Base-by-base conservation (phyloP, 2,113 vertebrate genomes). In the Lanius collurio region DNA sequence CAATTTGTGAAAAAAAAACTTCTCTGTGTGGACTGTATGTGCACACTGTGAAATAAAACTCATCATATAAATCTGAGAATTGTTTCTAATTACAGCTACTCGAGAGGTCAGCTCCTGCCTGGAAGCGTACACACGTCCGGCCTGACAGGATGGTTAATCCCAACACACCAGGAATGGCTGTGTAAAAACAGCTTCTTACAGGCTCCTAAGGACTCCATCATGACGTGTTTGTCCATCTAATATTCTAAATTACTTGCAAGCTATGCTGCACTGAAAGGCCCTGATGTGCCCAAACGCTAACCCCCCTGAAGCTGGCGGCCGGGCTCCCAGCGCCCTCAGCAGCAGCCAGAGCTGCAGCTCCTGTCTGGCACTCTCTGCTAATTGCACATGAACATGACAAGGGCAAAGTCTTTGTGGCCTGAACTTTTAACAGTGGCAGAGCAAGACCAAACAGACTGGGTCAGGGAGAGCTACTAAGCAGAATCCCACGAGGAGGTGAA, bases 91-190 rank as follows among this genome's bases (percentile, higher is more conserved):
- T 95, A 75, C 92, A 60, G 81, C 73, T 87, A n/a, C 67, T 17
- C 89, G 65, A 94, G 88, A 95, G 83, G 96, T 80, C 79, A 95
- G 73, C 39, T 92, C 87, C 76, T 50, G 86, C 83, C 96, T 95
- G 59, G 77, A 83, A 80, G 84, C 26, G 15, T 74, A 89, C 74
- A 90, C 96, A 93, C 4, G 17, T 44, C 74, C 56, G 73, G 31
- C 14, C 76, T 94, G 96, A 97, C 91, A 97, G 80, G 80, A 78
- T 15, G 3, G 81, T 94, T 96, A 83, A 96, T 97, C 79, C 49
- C 91, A 77, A 9, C 89, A 39, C 83, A 56, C 95, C 95, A 94
- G 87, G 77, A 94, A 65, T 0, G 60, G 73, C 56, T 89, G 50
- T 44, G 87, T 16, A 69, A 90, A 97, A 95, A n/a, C 81, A 71